Evolutionary conservation across 1,140 invertebrate genomes (phyloP), one percentile per base, ranked within the genome.

Genomic region (Drosophila baimaii): DNA sequence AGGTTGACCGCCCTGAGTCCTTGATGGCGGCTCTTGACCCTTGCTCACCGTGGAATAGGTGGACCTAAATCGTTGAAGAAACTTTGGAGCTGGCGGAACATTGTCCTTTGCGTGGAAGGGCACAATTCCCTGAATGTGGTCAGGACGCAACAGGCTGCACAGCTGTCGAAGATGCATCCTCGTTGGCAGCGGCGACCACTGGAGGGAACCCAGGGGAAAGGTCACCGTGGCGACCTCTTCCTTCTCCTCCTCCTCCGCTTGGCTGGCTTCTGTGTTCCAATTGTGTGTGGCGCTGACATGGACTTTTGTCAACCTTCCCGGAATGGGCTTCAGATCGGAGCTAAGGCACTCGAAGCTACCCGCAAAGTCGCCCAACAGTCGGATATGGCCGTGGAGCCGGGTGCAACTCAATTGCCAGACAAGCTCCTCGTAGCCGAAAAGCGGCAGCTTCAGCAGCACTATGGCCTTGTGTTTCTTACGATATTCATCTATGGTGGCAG

Each of bases 151-250:
- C 8, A 88, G 39, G n/a, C 84, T 89, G 52, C 79, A 88, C 0
- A 88, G 57, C 23, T 88, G 84, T 5, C 71, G 72, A 4, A 88
- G 77, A 62, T 89, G 79, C 15, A 88, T 66, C 0, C 77, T 77
- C 21, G 62, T 70, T 8, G 83, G 83, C 15, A 43, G 3, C 3
- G 79, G 79, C 2, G 84, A 62, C 83, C 83, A 88, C 7, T 70
- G 47, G 0, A 88, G 47, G 0, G 21, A 3, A 7, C 1, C 7
- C 64, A 21, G 5, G 23, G 55, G 23, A 23, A 73, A 10, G 9
- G 5, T 15, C 29, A 12, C 25, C 1, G 17, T 23, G 4, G 33
- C 1, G 2, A 29, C 19, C 19, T 7, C 0, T 19, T 31, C 17
- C 17, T 7, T 0, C 43, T 31, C 17, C 17, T 25, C 29, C 19